Conservation (phyloP, 2,888 invertebrate species). For the Drosophila borborema region DNA sequence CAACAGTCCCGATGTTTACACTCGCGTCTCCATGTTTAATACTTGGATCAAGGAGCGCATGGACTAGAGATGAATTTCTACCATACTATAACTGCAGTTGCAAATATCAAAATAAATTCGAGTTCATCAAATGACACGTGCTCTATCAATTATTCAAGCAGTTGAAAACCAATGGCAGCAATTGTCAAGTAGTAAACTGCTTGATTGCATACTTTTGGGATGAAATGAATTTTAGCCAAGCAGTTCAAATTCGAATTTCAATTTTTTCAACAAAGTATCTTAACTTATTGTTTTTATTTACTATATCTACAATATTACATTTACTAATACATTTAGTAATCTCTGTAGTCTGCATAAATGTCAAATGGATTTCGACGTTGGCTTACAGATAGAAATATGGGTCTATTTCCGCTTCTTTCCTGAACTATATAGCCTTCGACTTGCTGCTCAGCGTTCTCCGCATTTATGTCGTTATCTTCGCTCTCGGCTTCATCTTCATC, state of each 20-base stretch:
- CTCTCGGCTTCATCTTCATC: neutral
- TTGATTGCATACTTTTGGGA: constrained; percentile 10
- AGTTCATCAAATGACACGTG: neutral
- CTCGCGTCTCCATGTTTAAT: constrained; percentile 84
- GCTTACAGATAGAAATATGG: constrained; percentile 30
- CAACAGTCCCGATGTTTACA: constrained; percentile 84
- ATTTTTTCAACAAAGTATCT: neutral
- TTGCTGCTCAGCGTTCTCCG: neutral
- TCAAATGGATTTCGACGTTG: constrained; percentile 31
- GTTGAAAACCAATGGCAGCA: neutral
- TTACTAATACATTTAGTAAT: constrained; percentile 17
- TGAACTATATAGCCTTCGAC: constrained; percentile 18
- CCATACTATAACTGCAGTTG: neutral
- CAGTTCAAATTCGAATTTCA: neutral
- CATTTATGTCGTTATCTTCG: neutral
- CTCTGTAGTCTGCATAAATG: constrained; percentile 24
- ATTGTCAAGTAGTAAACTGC: neutral
- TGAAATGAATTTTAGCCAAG: neutral
- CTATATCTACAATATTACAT: neutral
- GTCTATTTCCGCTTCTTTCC: constrained; percentile 19
- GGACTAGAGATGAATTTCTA: constrained; percentile 25
- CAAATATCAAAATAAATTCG: neutral
- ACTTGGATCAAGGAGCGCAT: constrained; percentile 82
- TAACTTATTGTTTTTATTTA: constrained; percentile 9
- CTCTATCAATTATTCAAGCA: constrained; percentile 5